Evolutionary conservation across 2,888 invertebrate species (phyloP).

Genomic region (Rhopalosiphum nymphaeae): DNA sequence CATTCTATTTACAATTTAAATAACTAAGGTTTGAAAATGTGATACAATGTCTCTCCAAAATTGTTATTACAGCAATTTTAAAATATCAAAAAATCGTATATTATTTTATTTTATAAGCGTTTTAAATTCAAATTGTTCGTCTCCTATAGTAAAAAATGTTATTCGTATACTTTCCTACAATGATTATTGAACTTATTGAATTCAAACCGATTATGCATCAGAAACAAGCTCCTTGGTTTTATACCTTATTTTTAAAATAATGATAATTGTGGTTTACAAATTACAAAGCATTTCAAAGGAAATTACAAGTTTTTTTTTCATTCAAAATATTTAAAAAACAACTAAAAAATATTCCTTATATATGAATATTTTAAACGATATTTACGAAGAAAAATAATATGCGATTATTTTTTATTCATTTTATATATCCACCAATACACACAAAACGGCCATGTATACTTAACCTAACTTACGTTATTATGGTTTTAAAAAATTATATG

Average conservation of each 20-base stretch:
- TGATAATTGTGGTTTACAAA: neutral
- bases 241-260: neutral
- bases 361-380: neutral
- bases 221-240: neutral
- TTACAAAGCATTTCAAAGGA: neutral
- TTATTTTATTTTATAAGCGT: neutral
- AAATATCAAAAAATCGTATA: neutral
- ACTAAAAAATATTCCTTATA: neutral
- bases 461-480: neutral
- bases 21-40: neutral
- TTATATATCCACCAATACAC: neutral
- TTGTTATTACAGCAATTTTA: neutral
- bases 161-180: neutral
- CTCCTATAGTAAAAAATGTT: neutral
- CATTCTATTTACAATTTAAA: neutral
- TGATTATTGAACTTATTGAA: neutral
- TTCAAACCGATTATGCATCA: neutral
- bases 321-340: neutral
- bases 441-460: neutral
- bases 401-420: neutral
- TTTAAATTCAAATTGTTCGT: neutral
- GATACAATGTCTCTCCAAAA: neutral
- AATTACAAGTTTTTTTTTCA: neutral
- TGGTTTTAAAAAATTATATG: neutral
- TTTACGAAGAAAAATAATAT: neutral